These are phyloP conservation scores for Liparis tanakae DNA, from an alignment of 2,797 vertebrate genomes.

Conservation along the genomic window DNA sequence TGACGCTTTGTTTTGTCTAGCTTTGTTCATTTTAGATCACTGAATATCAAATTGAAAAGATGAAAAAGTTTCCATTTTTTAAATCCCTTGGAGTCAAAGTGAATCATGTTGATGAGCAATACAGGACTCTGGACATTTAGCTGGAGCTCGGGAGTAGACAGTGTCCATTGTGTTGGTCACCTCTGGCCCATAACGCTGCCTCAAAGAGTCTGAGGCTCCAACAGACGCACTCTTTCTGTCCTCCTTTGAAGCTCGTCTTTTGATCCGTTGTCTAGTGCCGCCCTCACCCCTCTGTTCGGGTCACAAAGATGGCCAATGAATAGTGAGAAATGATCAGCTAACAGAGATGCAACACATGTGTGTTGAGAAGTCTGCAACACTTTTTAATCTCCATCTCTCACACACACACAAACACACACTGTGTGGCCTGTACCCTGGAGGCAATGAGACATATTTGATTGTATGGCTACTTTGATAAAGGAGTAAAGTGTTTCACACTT, in stretches of 20 bases:
- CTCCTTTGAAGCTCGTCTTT: conserved; percentile 84
- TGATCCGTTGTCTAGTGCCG: conserved; percentile 75
- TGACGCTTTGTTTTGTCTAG: conserved; percentile 29
- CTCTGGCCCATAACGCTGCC: conserved; percentile 71
- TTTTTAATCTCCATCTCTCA: conserved; percentile 35
- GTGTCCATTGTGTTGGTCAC: conserved; percentile 77
- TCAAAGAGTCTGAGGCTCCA: conserved; percentile 72
- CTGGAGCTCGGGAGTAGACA: conserved; percentile 46
- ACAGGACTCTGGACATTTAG: conserved; percentile 45
- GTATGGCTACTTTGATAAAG: conserved; percentile 24
- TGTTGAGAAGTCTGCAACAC: conserved; percentile 50
- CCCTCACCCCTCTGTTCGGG: conserved; percentile 66
- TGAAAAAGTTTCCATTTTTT: conserved; percentile 17
- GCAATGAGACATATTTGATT: conserved; percentile 45
- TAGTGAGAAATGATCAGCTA: conserved; percentile 61
- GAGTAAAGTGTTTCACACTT: conserved; percentile 29
- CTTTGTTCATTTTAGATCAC: conserved; percentile 35
- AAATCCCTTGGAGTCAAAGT: conserved; percentile 6
- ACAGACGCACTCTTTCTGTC: conserved; percentile 66
- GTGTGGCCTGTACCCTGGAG: conserved; percentile 53
- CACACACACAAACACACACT: conserved; percentile 30
- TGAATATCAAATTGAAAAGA: conserved; percentile 4
- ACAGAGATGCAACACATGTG: conserved; percentile 60
- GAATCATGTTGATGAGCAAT: conserved; percentile 40
- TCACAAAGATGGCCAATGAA: conserved; percentile 65